phyloP scores from a whole-genome alignment of 2,113 vertebrate genomes.

The Tautogolabrus adspersus region DNA sequence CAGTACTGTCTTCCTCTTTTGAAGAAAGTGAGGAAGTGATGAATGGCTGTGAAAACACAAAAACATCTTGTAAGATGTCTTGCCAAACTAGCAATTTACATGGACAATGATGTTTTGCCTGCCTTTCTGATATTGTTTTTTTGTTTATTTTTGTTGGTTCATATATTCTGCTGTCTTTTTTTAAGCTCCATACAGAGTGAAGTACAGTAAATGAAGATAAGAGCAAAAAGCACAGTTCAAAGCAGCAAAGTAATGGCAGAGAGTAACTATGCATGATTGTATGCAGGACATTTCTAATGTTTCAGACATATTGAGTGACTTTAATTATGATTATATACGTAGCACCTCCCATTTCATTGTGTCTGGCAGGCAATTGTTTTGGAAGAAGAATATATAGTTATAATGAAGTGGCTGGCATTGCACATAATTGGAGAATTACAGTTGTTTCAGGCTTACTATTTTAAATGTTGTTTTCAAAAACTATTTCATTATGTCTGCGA shows the following conservation, averaged over 20 bases:
- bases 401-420: conserved; percentile 23
- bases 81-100: conserved; percentile 62
- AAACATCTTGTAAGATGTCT: conserved; percentile 34
- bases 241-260: conserved; percentile 30
- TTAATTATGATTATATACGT: conserved; percentile 35
- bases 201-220: conserved; percentile 19
- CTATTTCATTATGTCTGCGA: conserved; percentile 31
- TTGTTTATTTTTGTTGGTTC: conserved; percentile 1
- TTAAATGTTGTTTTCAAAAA: conserved; percentile 39
- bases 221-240: conserved; percentile 21
- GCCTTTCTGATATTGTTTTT: conserved; percentile 37
- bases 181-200: conserved; percentile 39
- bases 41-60: conserved; percentile 43
- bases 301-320: conserved; percentile 58
- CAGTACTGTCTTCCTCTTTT: conserved; percentile 73
- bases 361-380: conserved; percentile 19
- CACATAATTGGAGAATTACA: conserved; percentile 31
- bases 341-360: conserved; percentile 25
- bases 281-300: conserved; percentile 64
- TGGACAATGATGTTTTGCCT: conserved; percentile 44
- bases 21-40: conserved; percentile 50
- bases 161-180: conserved; percentile 47
- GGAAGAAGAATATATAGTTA: conserved; percentile 9
- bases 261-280: conserved; percentile 43
- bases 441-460: conserved; percentile 27